Evolutionary conservation across 2,888 invertebrate species (phyloP).

Genomic region (Oligia strigilis): DNA sequence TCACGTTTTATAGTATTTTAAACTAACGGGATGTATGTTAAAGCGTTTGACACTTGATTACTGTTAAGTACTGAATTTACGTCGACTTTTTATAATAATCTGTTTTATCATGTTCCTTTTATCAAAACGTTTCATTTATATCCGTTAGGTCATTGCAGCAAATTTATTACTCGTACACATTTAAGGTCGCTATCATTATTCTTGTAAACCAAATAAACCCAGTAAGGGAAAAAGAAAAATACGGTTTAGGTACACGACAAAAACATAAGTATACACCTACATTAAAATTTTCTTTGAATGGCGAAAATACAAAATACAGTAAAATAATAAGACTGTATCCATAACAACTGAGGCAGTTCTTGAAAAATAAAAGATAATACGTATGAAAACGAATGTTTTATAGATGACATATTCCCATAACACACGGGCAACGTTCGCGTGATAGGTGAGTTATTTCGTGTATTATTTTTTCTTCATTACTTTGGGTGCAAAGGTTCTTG

Average conservation of each 20-base stretch:
- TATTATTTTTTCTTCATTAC: slow-evolving; percentile 58
- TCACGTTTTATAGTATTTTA: too few relatives aligned
- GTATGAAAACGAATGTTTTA: slow-evolving; percentile 26
- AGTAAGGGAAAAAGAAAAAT: background rate
- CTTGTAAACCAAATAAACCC: background rate
- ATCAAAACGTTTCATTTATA: background rate
- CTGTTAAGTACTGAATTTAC: background rate
- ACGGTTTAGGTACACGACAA: background rate
- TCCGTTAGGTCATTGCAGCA: too few relatives aligned
- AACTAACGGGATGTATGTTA: background rate
- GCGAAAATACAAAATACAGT: background rate
- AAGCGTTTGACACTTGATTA: too few relatives aligned
- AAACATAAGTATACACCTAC: background rate
- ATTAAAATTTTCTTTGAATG: background rate
- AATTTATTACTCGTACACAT: too few relatives aligned
- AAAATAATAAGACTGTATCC: background rate
- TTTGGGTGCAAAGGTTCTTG: slow-evolving; percentile 34
- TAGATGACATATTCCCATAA: slow-evolving; percentile 11
- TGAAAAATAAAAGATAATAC: slow-evolving; percentile 31
- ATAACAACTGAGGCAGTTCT: background rate
- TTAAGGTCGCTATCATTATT: background rate
- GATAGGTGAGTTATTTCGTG: slow-evolving; percentile 55
- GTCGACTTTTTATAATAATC: background rate
- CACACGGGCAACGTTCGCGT: slow-evolving; percentile 37
- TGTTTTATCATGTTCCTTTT: background rate